A percentile compares a stretch with the other conserved stretches of the same genome.
These are phyloP conservation scores for Thymelicus lineola DNA, from an alignment of 2,888 invertebrate genomes.

Conservation along the genomic window DNA sequence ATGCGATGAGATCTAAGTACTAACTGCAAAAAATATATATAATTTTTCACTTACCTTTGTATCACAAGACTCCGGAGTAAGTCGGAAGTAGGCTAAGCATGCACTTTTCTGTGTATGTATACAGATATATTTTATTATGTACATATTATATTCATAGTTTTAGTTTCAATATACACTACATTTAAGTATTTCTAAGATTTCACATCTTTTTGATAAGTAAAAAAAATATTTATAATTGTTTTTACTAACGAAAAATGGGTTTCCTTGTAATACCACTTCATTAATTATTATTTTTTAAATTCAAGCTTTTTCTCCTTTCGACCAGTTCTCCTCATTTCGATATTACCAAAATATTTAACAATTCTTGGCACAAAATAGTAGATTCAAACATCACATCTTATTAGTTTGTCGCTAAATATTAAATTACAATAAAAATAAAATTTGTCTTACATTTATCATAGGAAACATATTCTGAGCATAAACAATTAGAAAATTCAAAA, in stretches of 20 bases:
- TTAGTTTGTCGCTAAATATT: conserved; percentile 16
- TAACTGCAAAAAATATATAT: background rate
- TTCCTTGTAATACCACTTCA: background rate
- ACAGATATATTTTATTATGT: too few species aligned
- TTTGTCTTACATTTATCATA: conserved; percentile 30
- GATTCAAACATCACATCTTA: conserved; percentile 12
- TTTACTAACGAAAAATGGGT: background rate
- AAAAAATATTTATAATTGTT: background rate
- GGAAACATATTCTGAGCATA: conserved; percentile 37
- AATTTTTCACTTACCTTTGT: background rate
- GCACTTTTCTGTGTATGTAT: background rate
- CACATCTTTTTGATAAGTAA: background rate
- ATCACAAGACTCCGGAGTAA: background rate
- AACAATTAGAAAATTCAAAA: conserved; percentile 24
- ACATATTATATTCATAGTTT: too few species aligned
- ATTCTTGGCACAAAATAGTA: conserved; percentile 17
- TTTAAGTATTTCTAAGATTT: background rate
- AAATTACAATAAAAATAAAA: conserved; percentile 28
- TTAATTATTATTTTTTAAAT: background rate
- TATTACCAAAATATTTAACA: background rate
- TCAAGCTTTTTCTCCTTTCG: background rate
- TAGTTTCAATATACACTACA: too few species aligned
- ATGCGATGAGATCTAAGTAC: background rate
- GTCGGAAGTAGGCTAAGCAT: background rate
- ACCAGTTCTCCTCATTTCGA: conserved; percentile 9